These are phyloP conservation scores for Habrosyne pyritoides DNA, from an alignment of 2,888 invertebrate species.

Conservation along the genomic window DNA sequence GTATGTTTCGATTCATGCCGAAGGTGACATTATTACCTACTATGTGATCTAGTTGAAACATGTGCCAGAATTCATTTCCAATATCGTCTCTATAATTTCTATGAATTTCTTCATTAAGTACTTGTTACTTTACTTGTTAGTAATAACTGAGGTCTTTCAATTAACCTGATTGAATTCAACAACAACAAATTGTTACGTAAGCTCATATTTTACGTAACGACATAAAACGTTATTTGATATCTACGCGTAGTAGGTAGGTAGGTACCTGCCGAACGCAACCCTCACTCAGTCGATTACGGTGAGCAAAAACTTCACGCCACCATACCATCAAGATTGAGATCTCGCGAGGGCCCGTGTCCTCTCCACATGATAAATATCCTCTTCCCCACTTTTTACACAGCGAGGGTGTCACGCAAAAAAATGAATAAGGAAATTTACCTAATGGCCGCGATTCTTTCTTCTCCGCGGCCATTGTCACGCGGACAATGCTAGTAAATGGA, in stretches of 20 bases:
- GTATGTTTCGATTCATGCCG: too few relatives aligned
- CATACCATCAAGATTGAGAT: slow-evolving; percentile 64
- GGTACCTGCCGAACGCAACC: neutral
- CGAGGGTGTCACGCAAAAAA: slow-evolving; percentile 81
- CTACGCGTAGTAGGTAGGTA: neutral
- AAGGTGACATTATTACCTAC: too few relatives aligned
- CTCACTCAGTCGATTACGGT: slow-evolving; percentile 49
- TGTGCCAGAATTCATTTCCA: too few relatives aligned
- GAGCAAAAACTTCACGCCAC: slow-evolving; percentile 59
- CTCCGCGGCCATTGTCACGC: slow-evolving; percentile 75
- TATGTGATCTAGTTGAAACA: too few relatives aligned
- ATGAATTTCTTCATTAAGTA: too few relatives aligned
- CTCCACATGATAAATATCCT: slow-evolving; percentile 75
- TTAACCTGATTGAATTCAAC: too few relatives aligned
- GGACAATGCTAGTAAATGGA: slow-evolving; percentile 81
- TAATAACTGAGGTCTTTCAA: too few relatives aligned
- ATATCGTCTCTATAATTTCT: too few relatives aligned
- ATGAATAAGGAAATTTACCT: slow-evolving; percentile 84
- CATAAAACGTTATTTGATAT: neutral
- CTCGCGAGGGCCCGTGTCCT: slow-evolving; percentile 49
- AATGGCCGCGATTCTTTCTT: slow-evolving; percentile 82
- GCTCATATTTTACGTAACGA: too few relatives aligned
- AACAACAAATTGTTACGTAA: too few relatives aligned
- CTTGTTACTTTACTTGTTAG: too few relatives aligned
- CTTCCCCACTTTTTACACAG: slow-evolving; percentile 68